These are phyloP conservation scores for Amphimedon queenslandica DNA, from an alignment of 37 sponge, comb jelly and placozoan species.

Conservation along the genomic window DNA sequence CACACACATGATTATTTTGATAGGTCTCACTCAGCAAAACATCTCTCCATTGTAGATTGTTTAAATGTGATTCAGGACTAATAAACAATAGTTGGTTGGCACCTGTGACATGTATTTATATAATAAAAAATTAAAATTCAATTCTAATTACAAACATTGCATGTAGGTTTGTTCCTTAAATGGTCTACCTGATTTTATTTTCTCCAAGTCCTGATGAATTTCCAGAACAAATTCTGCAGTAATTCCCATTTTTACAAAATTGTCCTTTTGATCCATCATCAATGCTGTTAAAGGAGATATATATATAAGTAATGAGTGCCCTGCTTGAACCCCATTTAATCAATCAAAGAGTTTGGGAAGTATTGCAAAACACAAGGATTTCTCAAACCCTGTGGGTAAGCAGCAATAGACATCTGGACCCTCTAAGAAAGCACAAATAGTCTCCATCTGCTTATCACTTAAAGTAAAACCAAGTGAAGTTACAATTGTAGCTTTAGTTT, in stretches of 20 bases:
- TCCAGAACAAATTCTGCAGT: neutral
- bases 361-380: neutral
- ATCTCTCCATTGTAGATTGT: too few relatives aligned
- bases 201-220: neutral
- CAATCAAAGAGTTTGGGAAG: neutral
- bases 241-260: neutral
- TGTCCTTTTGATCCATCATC: neutral
- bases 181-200: too few relatives aligned
- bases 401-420: neutral
- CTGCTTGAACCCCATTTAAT: neutral
- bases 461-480: neutral
- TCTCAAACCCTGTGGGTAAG: neutral
- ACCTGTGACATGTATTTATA: too few relatives aligned
- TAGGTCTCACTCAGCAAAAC: too few relatives aligned
- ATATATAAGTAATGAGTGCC: neutral
- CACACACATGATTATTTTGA: too few relatives aligned
- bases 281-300: neutral
- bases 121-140: too few relatives aligned
- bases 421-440: neutral
- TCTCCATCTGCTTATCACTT: neutral
- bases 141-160: too few relatives aligned
- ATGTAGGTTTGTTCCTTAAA: too few relatives aligned
- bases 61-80: too few relatives aligned
- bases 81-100: too few relatives aligned
- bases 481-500: too few relatives aligned